Conservation (phyloP, 2,888 invertebrate species). For the Ophion costatus region DNA sequence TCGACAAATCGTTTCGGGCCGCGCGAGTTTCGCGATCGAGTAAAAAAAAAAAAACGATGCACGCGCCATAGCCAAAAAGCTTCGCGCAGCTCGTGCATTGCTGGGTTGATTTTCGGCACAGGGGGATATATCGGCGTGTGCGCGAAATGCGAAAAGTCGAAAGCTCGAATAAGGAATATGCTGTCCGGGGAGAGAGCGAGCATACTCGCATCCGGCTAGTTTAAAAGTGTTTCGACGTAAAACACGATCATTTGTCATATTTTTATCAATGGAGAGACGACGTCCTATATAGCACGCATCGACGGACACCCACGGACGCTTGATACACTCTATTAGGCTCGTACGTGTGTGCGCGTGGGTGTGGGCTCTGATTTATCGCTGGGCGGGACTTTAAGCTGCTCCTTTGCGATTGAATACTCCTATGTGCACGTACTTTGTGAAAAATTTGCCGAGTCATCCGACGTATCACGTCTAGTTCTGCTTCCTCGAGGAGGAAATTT, state of each 20-base stretch:
- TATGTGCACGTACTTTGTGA: not conserved
- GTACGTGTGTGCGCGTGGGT: conserved; percentile 41
- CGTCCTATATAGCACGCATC: conserved; percentile 72
- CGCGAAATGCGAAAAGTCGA: conserved; percentile 49
- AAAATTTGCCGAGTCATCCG: conserved; percentile 23
- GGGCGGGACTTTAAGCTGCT: conserved; percentile 30
- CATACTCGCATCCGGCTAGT: conserved; percentile 72
- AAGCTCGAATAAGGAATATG: conserved; percentile 71
- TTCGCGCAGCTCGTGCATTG: no score
- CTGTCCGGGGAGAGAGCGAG: conserved; percentile 62
- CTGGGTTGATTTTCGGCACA: not conserved
- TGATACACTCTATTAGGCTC: conserved; percentile 80
- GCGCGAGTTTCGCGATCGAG: conserved; percentile 17
- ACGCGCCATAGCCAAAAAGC: not conserved
- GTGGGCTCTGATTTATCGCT: conserved; percentile 75
- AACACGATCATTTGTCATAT: conserved; percentile 80
- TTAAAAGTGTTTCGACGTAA: conserved; percentile 82
- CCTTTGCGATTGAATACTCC: conserved; percentile 60
- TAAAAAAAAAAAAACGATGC: not conserved
- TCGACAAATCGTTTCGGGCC: conserved; percentile 73
- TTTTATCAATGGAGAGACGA: conserved; percentile 72
- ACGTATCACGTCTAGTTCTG: not conserved
- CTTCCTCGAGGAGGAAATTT: not conserved
- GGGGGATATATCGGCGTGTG: conserved; percentile 19
- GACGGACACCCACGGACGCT: conserved; percentile 74